These are phyloP conservation scores for Apostichopus parvimensis DNA, from an alignment of 35 echinoderm and acorn worm species.

Conservation along the genomic window DNA sequence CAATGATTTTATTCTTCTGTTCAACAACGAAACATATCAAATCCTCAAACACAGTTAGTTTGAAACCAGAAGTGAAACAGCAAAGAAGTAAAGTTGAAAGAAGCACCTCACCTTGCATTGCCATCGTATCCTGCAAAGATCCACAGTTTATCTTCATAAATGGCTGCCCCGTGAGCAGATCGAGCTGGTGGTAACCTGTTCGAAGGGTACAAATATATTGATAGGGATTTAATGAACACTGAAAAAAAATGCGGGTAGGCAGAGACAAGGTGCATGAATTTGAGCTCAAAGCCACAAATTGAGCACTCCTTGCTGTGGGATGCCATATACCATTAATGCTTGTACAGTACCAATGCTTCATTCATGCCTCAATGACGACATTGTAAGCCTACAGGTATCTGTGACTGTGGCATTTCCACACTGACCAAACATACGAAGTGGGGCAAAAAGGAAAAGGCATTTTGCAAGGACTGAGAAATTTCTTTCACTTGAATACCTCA, in stretches of 20 bases:
- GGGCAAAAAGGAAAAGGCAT: too few relatives aligned
- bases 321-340: not conserved
- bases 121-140: conserved; percentile 99
- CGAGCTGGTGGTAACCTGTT: conserved; percentile 85
- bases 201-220: not conserved
- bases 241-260: not conserved
- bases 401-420: too few relatives aligned
- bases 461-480: too few relatives aligned
- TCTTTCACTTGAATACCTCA: too few relatives aligned
- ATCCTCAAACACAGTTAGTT: too few relatives aligned
- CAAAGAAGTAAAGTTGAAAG: too few relatives aligned
- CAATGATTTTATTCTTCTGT: too few relatives aligned
- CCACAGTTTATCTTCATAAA: conserved; percentile 94
- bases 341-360: not conserved
- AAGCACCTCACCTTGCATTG: conserved; percentile 82
- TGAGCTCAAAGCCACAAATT: not conserved
- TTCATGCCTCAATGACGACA: too few relatives aligned
- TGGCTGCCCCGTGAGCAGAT: conserved; percentile 92
- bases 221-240: not conserved
- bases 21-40: too few relatives aligned
- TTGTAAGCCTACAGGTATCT: too few relatives aligned
- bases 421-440: too few relatives aligned
- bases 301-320: not conserved
- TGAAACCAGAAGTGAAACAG: too few relatives aligned
- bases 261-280: not conserved